Evolutionary conservation across 2,113 vertebrate genomes (phyloP).

Genomic region (Sceloporus undulatus): DNA sequence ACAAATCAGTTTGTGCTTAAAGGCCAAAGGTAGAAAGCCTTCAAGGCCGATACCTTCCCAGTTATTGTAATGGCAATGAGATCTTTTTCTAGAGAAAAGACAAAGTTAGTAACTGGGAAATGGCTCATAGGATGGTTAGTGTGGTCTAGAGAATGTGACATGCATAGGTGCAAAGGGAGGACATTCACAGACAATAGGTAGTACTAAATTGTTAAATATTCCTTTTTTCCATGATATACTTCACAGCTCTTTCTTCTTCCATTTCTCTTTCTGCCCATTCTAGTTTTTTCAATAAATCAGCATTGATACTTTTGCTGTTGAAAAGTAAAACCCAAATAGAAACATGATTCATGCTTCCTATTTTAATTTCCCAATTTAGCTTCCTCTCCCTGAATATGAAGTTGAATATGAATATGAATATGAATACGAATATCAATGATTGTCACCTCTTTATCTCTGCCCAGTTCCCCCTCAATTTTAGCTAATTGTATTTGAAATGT

Average conservation of each 20-base stretch:
- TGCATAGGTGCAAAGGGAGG: not conserved
- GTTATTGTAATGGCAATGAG: not conserved
- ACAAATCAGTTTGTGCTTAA: not conserved
- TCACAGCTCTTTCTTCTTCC: not conserved
- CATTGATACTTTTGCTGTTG: not conserved
- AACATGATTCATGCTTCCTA: slow-evolving; percentile 38
- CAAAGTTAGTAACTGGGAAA: not conserved
- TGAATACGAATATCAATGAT: too few species aligned
- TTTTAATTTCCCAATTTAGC: slow-evolving; percentile 3
- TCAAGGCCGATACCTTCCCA: not conserved
- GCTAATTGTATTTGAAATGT: too few species aligned
- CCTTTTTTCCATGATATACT: not conserved
- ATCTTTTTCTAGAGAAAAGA: not conserved
- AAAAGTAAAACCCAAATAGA: slow-evolving; percentile 6
- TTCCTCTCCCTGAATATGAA: too few species aligned
- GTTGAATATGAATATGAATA: too few species aligned
- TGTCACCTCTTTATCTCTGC: too few species aligned
- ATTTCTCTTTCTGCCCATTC: not conserved
- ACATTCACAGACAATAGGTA: not conserved
- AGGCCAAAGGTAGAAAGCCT: not conserved
- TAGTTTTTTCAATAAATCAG: not conserved
- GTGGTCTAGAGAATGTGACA: not conserved
- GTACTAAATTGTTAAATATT: not conserved
- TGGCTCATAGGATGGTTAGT: not conserved
- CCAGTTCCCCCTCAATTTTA: too few species aligned